These are phyloP conservation scores for Podarcis raffonei DNA, from an alignment of 2,113 vertebrate genomes.

Conservation along the genomic window DNA sequence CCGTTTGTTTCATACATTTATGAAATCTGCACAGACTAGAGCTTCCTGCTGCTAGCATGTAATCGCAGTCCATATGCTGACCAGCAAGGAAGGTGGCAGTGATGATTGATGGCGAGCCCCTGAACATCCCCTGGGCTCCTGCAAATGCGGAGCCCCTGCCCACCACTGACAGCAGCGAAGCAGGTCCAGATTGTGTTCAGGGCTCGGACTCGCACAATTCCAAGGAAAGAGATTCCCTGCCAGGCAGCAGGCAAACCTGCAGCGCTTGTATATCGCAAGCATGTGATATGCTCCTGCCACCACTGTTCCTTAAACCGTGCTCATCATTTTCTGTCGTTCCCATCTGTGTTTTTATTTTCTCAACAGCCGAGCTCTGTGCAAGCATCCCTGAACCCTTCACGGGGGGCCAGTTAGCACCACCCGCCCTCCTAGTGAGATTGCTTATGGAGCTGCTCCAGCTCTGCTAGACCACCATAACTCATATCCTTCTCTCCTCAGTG, in stretches of 20 bases:
- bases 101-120: too few relatives aligned
- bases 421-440: background rate
- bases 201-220: background rate
- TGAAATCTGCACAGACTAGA: background rate
- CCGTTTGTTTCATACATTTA: too few relatives aligned
- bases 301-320: background rate
- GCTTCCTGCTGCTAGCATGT: background rate
- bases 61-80: background rate
- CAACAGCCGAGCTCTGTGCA: background rate
- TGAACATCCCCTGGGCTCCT: too few relatives aligned
- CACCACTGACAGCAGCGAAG: background rate
- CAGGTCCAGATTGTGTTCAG: background rate
- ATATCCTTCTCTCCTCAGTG: background rate
- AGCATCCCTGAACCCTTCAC: background rate
- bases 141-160: background rate
- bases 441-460: background rate
- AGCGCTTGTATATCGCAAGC: background rate
- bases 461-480: background rate
- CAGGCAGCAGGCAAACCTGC: background rate
- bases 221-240: background rate
- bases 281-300: background rate
- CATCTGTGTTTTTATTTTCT: conserved; percentile 11
- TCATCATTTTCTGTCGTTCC: background rate
- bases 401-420: accelerated
- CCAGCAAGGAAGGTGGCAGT: background rate